phyloP scores from a whole-genome alignment of 37 sponge, comb jelly and placozoan genomes.

The Mnemiopsis leidyi region DNA sequence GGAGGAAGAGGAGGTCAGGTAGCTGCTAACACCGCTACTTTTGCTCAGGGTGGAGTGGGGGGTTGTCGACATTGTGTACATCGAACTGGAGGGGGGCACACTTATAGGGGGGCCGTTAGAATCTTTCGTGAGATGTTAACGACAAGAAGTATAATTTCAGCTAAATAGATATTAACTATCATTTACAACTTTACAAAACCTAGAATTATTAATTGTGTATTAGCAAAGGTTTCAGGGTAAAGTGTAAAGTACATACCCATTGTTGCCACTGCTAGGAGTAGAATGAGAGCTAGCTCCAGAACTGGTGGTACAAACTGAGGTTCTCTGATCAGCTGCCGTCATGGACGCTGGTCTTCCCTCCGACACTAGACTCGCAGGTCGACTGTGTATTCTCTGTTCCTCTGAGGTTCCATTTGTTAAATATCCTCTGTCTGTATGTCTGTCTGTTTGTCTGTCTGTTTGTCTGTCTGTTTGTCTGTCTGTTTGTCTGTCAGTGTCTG shows the following conservation, averaged over 20 bases:
- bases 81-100: not conserved
- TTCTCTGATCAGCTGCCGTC: not conserved
- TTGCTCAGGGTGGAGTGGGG: conserved; percentile 32
- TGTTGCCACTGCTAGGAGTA: not conserved
- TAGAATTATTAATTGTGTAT: not conserved
- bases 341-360: not conserved
- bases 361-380: not conserved
- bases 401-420: not conserved
- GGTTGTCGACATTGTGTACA: conserved; percentile 28
- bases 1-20: conserved; percentile 13
- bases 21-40: conserved; percentile 61
- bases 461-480: not conserved
- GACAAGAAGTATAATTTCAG: too few species aligned
- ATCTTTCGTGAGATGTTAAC: too few species aligned
- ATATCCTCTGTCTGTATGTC: not conserved
- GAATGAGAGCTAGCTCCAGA: not conserved
- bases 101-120: not conserved
- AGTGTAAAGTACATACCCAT: not conserved
- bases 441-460: not conserved
- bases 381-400: not conserved
- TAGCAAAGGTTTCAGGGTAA: not conserved
- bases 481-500: not conserved
- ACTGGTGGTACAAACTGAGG: conserved; percentile 24
- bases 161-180: too few species aligned
- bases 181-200: too few species aligned